A percentile compares a stretch with the other conserved stretches of the same genome.
phyloP scores from a whole-genome alignment of 2,797 vertebrate species.

The Novumbra hubbsi region DNA sequence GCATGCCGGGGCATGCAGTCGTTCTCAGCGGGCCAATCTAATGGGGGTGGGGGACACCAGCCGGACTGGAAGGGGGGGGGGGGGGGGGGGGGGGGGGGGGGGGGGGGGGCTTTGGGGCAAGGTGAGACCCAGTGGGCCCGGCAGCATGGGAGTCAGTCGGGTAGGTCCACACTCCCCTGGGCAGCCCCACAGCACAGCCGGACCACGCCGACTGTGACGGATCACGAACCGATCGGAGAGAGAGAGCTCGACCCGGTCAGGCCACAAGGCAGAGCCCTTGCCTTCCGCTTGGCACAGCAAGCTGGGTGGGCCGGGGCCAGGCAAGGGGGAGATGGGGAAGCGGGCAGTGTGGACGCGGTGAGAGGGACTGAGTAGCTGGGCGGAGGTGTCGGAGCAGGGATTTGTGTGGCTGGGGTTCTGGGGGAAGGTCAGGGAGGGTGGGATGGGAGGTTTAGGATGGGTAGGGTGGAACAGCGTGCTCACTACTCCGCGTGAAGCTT shows the following conservation, averaged over 20 bases:
- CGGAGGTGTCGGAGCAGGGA: conserved; percentile 31
- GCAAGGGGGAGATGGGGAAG: conserved; percentile 1
- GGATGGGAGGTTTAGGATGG: conserved; percentile 52
- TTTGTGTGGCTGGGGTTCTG: background rate
- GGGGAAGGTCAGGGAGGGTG: background rate
- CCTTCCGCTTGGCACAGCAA: conserved; percentile 50
- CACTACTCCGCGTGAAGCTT: conserved; percentile 31
- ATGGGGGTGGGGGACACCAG: conserved; percentile 19
- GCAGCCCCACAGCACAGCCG: conserved; percentile 27
- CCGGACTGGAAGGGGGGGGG: background rate
- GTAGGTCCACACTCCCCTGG: conserved; percentile 49
- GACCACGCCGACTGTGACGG: conserved; percentile 53
- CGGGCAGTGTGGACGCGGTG: conserved; percentile 19
- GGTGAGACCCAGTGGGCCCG: conserved; percentile 32
- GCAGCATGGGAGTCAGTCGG: conserved; percentile 39
- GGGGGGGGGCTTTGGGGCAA: background rate
- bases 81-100: conserved; percentile 2
- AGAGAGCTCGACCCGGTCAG: conserved; percentile 54
- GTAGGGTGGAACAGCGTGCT: conserved; percentile 38
- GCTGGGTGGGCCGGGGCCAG: conserved; percentile 22
- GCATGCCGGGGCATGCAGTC: conserved; percentile 68
- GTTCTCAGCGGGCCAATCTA: conserved; percentile 17
- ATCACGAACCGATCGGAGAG: conserved; percentile 47
- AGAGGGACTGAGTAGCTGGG: conserved; percentile 11
- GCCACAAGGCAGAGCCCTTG: conserved; percentile 46